Evolutionary conservation across 2,113 vertebrate species (phyloP), one percentile per base, ranked within the genome.

Genomic region (Toxotes chatareus): DNA sequence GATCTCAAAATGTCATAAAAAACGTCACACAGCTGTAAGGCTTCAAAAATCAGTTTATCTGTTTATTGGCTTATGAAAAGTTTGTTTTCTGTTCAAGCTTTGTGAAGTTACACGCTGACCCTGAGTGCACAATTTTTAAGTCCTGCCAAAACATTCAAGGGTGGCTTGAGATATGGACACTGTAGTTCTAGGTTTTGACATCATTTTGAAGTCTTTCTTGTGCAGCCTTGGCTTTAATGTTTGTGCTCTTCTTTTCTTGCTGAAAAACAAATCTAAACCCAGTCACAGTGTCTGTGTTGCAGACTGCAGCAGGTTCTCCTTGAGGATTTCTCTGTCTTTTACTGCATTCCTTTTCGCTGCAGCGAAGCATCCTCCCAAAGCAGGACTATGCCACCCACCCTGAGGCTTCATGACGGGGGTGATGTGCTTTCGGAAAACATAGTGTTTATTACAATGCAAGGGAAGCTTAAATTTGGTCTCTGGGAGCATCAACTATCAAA

Each of bases 311-410:
- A 57, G 40, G 7, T 34, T 72, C 40, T 53, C 51, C 67, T 42
- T 3, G 1, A 51, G 66, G 59, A 61, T 21, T 51, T 63, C n/a
- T 59, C 11, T 19, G 31, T 36, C 32, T 69, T 61, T 62, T 55
- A 63, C 31, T 9, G 47, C 51, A 9, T 27, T 27, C 27, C 27
- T 27, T 27, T 27, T 27, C 27, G 36, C n/a, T 67, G 70, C 21
- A 3, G 56, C 75, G 27, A 70, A 70, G 49, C 31, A 62, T 69
- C 32, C 71, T 27, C 27, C 53, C 49, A 56, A 4, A 62, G 57
- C 46, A 47, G 49, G 60, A 64, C 32, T 10, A 57, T 31, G 77
- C 68, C 38, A 10, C 68, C 68, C 38, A 10, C 68, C 60, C 10
- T 21, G 21, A 31, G 34, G 53, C n/a, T 60, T 32, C 53, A 44